Conservation (phyloP, 1,140 invertebrate genomes). For the Reticulitermes speratus region DNA sequence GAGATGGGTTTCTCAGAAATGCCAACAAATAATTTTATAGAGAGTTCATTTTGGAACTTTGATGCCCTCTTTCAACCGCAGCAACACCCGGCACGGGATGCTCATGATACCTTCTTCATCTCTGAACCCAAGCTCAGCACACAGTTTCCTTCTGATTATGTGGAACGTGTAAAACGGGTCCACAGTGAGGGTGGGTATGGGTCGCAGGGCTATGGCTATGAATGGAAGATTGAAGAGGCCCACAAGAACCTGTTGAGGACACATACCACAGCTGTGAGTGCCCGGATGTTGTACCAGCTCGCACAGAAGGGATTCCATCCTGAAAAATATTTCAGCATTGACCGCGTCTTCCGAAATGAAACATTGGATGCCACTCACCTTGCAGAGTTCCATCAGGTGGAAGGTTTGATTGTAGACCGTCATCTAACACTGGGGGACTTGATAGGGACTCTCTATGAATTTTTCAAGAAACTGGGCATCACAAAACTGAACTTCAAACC, state of each 20-base stretch:
- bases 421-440: conserved; percentile 89
- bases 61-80: conserved; percentile 98
- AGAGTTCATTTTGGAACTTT: conserved; percentile 99
- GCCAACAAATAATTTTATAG: conserved; percentile 97
- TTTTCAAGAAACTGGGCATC: conserved; percentile 95
- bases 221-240: conserved; percentile 96
- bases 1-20: conserved; percentile 98
- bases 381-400: conserved; percentile 98
- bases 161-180: conserved; percentile 85
- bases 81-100: conserved; percentile 98
- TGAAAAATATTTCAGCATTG: conserved; percentile 97
- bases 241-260: conserved; percentile 96
- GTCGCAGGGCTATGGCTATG: conserved; percentile 82
- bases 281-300: conserved; percentile 91
- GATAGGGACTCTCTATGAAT: conserved; percentile 77
- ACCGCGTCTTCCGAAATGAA: conserved; percentile 98
- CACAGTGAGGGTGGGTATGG: conserved; percentile 93
- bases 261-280: conserved; percentile 96
- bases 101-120: conserved; percentile 98
- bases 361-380: conserved; percentile 98
- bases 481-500: conserved; percentile 94
- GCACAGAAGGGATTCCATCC: conserved; percentile 78
- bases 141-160: conserved; percentile 83
- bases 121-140: conserved; percentile 45
- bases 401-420: conserved; percentile 93